phyloP scores from a whole-genome alignment of 2,113 vertebrate species.

The Megalops atlanticus region DNA sequence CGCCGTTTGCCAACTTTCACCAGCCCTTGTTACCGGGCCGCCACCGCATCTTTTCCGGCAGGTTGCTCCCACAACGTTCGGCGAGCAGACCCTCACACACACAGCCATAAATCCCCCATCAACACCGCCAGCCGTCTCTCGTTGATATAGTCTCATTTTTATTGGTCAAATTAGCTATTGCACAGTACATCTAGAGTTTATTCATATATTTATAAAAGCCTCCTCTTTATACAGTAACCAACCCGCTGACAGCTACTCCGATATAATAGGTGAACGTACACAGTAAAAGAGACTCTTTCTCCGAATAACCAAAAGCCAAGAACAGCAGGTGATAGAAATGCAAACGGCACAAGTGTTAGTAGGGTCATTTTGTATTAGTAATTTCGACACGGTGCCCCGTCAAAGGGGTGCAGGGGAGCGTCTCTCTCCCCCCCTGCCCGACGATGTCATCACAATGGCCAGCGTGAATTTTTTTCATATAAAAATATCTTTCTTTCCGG shows the following conservation, averaged over 20 bases:
- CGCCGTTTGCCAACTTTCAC: neutral
- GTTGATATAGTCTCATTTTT: conserved; percentile 57
- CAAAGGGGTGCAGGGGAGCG: neutral
- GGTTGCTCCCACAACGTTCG: neutral
- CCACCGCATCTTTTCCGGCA: neutral
- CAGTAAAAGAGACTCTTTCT: conserved; percentile 20
- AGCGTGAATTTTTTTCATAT: conserved; percentile 22
- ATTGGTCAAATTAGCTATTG: conserved; percentile 58
- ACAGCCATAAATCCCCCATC: neutral
- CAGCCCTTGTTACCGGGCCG: neutral
- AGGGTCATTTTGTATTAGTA: conserved; percentile 11
- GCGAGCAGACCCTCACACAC: neutral
- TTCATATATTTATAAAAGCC: conserved; percentile 57
- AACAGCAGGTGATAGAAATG: conserved; percentile 28
- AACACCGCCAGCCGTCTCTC: conserved; percentile 31
- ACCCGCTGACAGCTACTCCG: conserved; percentile 42
- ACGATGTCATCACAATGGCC: conserved; percentile 3
- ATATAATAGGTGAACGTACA: conserved; percentile 40
- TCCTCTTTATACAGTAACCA: conserved; percentile 42
- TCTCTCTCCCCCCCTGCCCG: neutral
- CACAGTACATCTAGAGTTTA: conserved; percentile 57
- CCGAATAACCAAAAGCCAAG: conserved; percentile 9
- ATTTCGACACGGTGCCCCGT: neutral
- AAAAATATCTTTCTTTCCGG: conserved; percentile 40
- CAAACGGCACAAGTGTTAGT: conserved; percentile 4